phyloP scores from a whole-genome alignment of 2,888 invertebrate species.

The Agrypnus murinus region DNA sequence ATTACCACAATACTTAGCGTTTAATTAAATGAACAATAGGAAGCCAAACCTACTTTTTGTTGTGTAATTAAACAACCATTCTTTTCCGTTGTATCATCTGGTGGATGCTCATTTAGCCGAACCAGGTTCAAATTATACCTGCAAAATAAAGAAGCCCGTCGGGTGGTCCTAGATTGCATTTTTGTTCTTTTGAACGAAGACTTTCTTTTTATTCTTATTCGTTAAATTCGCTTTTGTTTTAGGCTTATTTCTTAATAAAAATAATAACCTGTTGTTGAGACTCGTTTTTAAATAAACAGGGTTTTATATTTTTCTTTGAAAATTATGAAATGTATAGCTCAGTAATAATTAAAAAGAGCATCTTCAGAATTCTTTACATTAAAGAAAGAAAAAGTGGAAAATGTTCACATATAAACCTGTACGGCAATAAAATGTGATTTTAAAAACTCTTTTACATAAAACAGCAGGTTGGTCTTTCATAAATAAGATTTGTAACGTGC shows the following conservation, averaged over 20 bases:
- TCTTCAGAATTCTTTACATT: too few species aligned
- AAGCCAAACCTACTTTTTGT: slow-evolving; percentile 26
- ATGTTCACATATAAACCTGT: too few species aligned
- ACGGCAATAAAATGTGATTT: background rate
- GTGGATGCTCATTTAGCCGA: slow-evolving; percentile 35
- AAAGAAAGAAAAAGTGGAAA: too few species aligned
- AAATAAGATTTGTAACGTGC: slow-evolving; percentile 64
- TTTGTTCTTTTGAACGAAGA: slow-evolving; percentile 24
- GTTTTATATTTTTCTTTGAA: too few species aligned
- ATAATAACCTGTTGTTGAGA: background rate
- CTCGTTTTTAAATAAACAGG: background rate
- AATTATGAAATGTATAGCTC: too few species aligned
- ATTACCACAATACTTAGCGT: slow-evolving; percentile 30
- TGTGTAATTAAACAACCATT: slow-evolving; percentile 35
- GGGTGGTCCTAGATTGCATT: slow-evolving; percentile 38
- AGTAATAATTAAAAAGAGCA: too few species aligned
- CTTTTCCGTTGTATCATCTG: slow-evolving; percentile 36
- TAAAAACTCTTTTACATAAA: slow-evolving; percentile 44
- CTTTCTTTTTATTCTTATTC: slow-evolving; percentile 29
- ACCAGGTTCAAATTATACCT: slow-evolving; percentile 41
- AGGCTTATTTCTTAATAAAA: slow-evolving; percentile 18
- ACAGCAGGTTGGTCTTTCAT: slow-evolving; percentile 61
- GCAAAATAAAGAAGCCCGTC: slow-evolving; percentile 37
- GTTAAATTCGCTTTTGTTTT: slow-evolving; percentile 27
- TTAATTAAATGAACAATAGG: slow-evolving; percentile 35